Evolutionary conservation across 2,888 invertebrate genomes (phyloP), one percentile per base, ranked within the genome.

Genomic region (Phyto melanocephala): DNA sequence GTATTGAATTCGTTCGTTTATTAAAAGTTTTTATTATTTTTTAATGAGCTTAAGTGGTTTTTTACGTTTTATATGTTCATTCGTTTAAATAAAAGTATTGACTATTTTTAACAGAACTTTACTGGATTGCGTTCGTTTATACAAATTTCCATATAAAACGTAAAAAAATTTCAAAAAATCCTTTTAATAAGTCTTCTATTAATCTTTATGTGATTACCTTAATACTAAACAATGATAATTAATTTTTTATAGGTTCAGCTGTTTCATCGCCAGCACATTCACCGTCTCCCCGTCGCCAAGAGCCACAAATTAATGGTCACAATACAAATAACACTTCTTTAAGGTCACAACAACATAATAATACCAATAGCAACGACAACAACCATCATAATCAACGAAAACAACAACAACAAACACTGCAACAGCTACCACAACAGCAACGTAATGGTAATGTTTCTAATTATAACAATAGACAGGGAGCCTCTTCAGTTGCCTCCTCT

Each of bases 281-380:
- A 67, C 92, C 94, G 68, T 94, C 95, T 37, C 95, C 95, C 75
- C 93, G 95, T 83, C 95, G 95, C 91, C 95, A 94, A 87, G 88
- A 94, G 37, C 75, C 71, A 62, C 82, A 82, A 86, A 89, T 92
- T 22, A 93, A 93, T 87, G 93, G 92, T 90, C 89, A 88, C 85
- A 85, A 77, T 54, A 71, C 56, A 24, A 79, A 58, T 62, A 83
- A 67, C 50, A 75, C 75, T 6, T 56, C 76, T 35, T 63, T 81
- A 67, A 77, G 78, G 65, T 60, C 78, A 50, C 83, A 81, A 71
- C 22, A 74, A 62, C 35, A 67, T 28, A 42, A 45, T 42, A 72
- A 50, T 52, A 68, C 24, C 58, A 28, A 6, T 28, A 68, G 33
- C 40, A 47, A 47, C n/a, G n/a, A n/a, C 70, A 77, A 40, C 60